Evolutionary conservation across 64 coral and sea anemone genomes (phyloP), one percentile per base, ranked within the genome.

Genomic region (Trachythela sp.): DNA sequence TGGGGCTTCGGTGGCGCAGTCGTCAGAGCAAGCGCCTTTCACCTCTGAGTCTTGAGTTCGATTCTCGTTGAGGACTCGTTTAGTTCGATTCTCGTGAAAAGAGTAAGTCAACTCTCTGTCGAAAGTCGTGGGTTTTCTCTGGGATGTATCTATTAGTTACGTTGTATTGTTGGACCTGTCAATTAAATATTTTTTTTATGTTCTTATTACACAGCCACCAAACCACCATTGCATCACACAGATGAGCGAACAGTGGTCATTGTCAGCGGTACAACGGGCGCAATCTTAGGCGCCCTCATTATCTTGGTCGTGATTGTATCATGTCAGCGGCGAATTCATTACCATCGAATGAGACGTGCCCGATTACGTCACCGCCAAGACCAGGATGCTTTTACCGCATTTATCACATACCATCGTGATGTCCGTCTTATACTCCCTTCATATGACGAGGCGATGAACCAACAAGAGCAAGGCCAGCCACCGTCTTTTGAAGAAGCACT

Each of bases 381-480:
- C 20, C 75, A 80, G 31, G 75, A 80, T 80, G 75, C 75, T 15
- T 80, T 80, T 18, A 80, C 75, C 13, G 75, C 75, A 22, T 80
- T 37, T 29, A 80, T 80, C 33, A 80, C 75, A 1, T 80, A 80
- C 20, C 75, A 80, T 37, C 26, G 75, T 11, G 37, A 80, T 39
- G 75, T 37, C 8, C 33, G 75, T 39, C 20, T 80, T 20, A 35
- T 39, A 9, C 75, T 80, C 6, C 75, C 75, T 10, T 80, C 75
- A 3, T 80, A 80, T 39, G 75, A 80, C 20, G 75, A 80, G 20
- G 75, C 75, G 11, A 39, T 80, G 13, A 80, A 39, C 38, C 33
- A 35, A 17, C 0, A 39, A 15, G 33, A 80, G 34, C 75, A 80
- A 10, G 75, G 75, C 1, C 33, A 80, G 34, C 75, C 75, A 13